Evolutionary conservation across 2,113 vertebrate genomes (phyloP).

Genomic region (Lepus timidus): DNA sequence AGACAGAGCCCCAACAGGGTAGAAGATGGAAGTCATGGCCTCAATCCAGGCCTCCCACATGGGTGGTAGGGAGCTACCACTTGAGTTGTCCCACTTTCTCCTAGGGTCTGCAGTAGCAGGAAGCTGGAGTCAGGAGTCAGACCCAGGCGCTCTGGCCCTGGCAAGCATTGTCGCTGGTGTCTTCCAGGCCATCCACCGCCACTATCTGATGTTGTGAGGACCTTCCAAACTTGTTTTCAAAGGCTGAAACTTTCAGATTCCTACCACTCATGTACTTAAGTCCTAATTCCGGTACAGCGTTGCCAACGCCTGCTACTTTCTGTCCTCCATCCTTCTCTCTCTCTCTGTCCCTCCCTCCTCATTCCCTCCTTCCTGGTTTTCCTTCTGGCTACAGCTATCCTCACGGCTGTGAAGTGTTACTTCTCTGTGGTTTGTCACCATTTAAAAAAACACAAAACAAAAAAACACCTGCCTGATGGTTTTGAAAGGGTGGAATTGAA

Average conservation of each 20-base stretch:
- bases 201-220: background rate
- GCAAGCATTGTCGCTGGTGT: too few species aligned
- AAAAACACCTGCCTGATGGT: background rate
- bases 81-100: too few species aligned
- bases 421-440: background rate
- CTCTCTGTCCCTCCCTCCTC: background rate
- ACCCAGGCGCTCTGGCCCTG: too few species aligned
- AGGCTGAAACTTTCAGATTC: background rate
- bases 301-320: background rate
- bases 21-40: too few species aligned
- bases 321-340: background rate
- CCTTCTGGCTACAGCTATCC: background rate
- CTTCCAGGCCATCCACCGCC: too few species aligned
- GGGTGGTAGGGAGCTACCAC: too few species aligned
- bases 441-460: too few species aligned
- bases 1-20: too few species aligned
- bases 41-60: too few species aligned
- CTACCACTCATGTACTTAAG: background rate
- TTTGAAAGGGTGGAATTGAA: background rate
- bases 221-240: background rate
- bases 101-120: too few species aligned
- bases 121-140: too few species aligned
- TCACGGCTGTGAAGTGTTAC: background rate
- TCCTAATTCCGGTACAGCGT: slow-evolving; percentile 3
- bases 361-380: background rate